Evolutionary conservation across 2,888 invertebrate genomes (phyloP).

Genomic region (Acronicta psi): DNA sequence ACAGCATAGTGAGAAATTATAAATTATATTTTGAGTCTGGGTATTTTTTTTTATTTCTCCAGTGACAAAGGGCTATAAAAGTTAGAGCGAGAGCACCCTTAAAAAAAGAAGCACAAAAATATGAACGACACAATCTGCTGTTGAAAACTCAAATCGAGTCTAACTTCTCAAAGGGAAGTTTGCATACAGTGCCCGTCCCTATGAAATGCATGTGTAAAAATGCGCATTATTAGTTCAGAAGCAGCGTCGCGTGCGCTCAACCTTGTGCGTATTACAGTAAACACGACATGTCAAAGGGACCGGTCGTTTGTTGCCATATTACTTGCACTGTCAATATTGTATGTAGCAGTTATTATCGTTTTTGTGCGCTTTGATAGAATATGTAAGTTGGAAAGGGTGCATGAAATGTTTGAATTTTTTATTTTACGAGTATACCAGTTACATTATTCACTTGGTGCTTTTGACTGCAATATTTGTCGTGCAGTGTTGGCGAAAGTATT

Average conservation of each 20-base stretch:
- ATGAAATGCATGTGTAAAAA: slow-evolving; percentile 40
- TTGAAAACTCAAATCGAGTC: slow-evolving; percentile 10
- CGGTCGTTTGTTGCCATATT: slow-evolving; percentile 28
- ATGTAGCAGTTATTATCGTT: slow-evolving; percentile 32
- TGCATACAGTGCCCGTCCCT: neutral
- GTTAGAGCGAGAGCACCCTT: too few species aligned
- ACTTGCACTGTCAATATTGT: slow-evolving; percentile 51
- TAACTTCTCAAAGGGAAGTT: slow-evolving; percentile 31
- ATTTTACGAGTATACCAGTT: too few species aligned
- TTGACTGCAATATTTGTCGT: too few species aligned
- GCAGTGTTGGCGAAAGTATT: too few species aligned
- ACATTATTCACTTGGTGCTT: too few species aligned
- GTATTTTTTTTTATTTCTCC: too few species aligned
- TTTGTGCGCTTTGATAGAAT: slow-evolving; percentile 16
- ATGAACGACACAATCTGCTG: slow-evolving; percentile 1
- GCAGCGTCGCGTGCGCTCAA: slow-evolving; percentile 29
- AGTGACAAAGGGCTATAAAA: too few species aligned
- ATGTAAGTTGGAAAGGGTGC: neutral
- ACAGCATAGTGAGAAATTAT: too few species aligned
- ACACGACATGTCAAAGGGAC: slow-evolving; percentile 50
- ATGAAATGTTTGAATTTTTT: neutral
- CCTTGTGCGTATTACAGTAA: slow-evolving; percentile 32
- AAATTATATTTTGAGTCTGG: too few species aligned
- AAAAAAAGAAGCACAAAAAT: neutral
- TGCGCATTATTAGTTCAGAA: slow-evolving; percentile 33